phyloP scores from a whole-genome alignment of 53 echinoderm and acorn worm genomes.

The Zoroaster sp. region DNA sequence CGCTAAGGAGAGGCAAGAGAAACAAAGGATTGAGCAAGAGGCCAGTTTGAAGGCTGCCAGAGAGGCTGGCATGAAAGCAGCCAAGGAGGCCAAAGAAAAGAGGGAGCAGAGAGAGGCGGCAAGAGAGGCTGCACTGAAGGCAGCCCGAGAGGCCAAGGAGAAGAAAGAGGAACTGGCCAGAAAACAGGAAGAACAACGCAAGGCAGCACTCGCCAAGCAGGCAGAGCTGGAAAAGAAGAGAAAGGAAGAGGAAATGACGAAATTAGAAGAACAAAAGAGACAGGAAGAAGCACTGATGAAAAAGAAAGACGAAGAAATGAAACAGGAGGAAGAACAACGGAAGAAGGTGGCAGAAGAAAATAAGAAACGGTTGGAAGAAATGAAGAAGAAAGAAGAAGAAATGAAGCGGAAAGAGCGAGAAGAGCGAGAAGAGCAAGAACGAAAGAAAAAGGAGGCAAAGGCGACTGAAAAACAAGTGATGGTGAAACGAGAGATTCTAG shows the following conservation, averaged over 20 bases:
- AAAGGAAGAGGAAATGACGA: slow-evolving; percentile 39
- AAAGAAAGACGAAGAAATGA: not conserved
- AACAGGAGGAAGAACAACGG: slow-evolving; percentile 41
- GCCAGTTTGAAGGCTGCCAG: slow-evolving; percentile 33
- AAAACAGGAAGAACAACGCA: not conserved
- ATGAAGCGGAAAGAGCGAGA: slow-evolving; percentile 40
- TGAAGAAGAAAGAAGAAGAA: not conserved
- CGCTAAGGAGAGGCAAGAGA: slow-evolving; percentile 25
- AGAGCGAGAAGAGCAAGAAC: slow-evolving; percentile 46
- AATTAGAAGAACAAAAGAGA: not conserved
- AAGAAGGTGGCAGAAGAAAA: not conserved
- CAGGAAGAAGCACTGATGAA: not conserved
- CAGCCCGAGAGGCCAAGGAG: not conserved
- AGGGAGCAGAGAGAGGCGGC: slow-evolving; percentile 29
- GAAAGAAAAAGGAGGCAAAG: not conserved
- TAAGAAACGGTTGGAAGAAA: not conserved
- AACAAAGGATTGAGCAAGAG: slow-evolving; percentile 31
- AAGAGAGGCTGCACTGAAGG: not conserved
- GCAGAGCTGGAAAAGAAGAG: slow-evolving; percentile 20
- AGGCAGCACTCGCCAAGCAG: not conserved
- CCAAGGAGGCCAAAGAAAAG: slow-evolving; percentile 18
- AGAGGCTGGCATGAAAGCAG: slow-evolving; percentile 26
- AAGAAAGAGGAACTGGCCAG: slow-evolving; percentile 6
- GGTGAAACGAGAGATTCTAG: slow-evolving; percentile 46
- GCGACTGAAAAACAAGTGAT: slow-evolving; percentile 35